phyloP scores from a whole-genome alignment of 2,797 vertebrate genomes.

The Novumbra hubbsi region DNA sequence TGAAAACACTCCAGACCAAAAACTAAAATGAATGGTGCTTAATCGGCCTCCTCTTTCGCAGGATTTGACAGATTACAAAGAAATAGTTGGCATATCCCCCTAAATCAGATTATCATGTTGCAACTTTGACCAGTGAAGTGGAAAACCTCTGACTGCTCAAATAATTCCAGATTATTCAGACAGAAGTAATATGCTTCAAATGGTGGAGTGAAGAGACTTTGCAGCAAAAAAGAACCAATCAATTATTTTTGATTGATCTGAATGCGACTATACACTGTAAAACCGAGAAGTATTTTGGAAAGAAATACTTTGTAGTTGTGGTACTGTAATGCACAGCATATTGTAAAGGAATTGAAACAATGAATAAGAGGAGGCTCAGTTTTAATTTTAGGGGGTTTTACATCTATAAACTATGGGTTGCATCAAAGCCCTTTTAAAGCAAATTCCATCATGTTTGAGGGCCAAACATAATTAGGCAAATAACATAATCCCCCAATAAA shows the following conservation, averaged over 20 bases:
- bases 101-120: conserved; percentile 42
- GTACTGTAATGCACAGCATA: no score
- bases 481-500: no score
- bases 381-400: no score
- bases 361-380: no score
- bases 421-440: no score
- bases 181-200: conserved; percentile 13
- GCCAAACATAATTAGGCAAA: no score
- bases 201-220: not conserved
- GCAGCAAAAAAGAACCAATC: not conserved
- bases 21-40: conserved; percentile 31
- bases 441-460: no score
- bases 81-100: conserved; percentile 42
- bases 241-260: not conserved
- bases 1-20: not conserved
- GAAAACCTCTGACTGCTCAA: conserved; percentile 19
- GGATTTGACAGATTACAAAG: conserved; percentile 35
- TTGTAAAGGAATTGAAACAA: no score
- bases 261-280: not conserved
- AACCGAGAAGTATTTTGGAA: not conserved
- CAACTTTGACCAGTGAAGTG: conserved; percentile 30
- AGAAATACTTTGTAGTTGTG: not conserved
- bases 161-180: conserved; percentile 26
- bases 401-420: no score
- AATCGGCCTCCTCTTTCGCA: conserved; percentile 13